Percentiles rank a stretch among this genome's conserved stretches.
These are phyloP conservation scores for Lepilemur septentrionalis DNA, from an alignment of 2,797 vertebrate species.

Conservation along the genomic window DNA sequence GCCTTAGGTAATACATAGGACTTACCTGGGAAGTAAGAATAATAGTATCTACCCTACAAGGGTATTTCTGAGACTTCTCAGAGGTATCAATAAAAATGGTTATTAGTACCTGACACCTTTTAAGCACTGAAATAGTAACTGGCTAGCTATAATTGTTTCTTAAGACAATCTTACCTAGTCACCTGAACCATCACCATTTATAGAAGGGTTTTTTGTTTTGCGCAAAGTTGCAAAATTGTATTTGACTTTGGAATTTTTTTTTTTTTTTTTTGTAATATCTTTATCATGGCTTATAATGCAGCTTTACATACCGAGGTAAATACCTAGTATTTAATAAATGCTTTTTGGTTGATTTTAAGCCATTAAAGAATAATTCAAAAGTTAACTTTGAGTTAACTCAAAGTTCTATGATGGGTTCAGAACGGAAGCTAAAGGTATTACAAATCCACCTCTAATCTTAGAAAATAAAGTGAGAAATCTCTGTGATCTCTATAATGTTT, in stretches of 20 bases:
- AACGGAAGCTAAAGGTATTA: neutral
- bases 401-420: neutral
- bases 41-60: neutral
- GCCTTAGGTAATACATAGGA: neutral
- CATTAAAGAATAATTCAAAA: neutral
- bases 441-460: neutral
- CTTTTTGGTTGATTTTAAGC: neutral
- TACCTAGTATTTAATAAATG: conserved; percentile 23
- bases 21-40: neutral
- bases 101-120: neutral
- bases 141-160: conserved; percentile 12
- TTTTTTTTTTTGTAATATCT: neutral
- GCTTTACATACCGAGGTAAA: conserved; percentile 24
- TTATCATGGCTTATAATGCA: neutral
- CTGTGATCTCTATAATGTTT: neutral
- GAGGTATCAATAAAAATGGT: conserved; percentile 30
- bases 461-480: neutral
- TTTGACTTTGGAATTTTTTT: conserved; percentile 38
- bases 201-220: conserved; percentile 12
- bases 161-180: conserved; percentile 21
- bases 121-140: conserved; percentile 16
- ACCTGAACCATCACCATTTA: neutral
- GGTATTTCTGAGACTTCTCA: neutral
- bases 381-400: conserved; percentile 24
- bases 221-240: conserved; percentile 29